phyloP scores from a whole-genome alignment of 1,140 invertebrate genomes.

The Lepidurus packardi region DNA sequence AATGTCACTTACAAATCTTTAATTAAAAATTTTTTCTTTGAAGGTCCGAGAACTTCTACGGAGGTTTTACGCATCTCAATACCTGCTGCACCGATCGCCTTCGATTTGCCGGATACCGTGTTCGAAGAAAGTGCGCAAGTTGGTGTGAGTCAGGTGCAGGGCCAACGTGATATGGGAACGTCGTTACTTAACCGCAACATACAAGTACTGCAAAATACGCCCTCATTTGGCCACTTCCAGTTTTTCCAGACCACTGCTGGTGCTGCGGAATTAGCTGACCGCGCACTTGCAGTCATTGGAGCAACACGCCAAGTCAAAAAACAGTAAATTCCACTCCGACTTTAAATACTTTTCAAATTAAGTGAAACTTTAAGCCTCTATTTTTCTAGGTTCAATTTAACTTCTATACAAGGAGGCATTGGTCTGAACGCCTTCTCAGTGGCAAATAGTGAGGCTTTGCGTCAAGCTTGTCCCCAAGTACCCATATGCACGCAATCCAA shows the following conservation, averaged over 20 bases:
- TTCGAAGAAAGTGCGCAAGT: slow-evolving; percentile 32
- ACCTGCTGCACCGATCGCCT: background rate
- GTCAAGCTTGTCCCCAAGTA: background rate
- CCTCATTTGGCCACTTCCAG: slow-evolving; percentile 34
- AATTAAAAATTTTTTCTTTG: background rate
- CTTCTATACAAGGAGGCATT: background rate
- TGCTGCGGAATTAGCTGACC: slow-evolving; percentile 29
- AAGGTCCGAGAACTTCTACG: background rate
- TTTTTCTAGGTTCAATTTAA: slow-evolving; percentile 6
- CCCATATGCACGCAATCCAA: slow-evolving; percentile 38
- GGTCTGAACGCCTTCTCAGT: slow-evolving; percentile 16
- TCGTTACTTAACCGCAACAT: slow-evolving; percentile 18
- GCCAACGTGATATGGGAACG: slow-evolving; percentile 19
- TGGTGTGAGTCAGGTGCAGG: background rate
- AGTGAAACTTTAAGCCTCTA: background rate
- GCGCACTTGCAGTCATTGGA: slow-evolving; percentile 31
- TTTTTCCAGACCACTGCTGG: slow-evolving; percentile 27
- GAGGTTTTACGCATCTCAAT: background rate
- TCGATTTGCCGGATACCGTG: background rate
- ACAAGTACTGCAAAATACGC: slow-evolving; percentile 29
- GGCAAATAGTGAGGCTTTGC: background rate
- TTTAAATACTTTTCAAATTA: background rate
- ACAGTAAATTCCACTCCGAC: slow-evolving; percentile 46
- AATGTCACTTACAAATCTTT: background rate
- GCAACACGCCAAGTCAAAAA: slow-evolving; percentile 29